A percentile compares a stretch with the other conserved stretches of the same genome.
Conservation (phyloP, 2,888 invertebrate genomes). For the Cosmorhoe ocellata region DNA sequence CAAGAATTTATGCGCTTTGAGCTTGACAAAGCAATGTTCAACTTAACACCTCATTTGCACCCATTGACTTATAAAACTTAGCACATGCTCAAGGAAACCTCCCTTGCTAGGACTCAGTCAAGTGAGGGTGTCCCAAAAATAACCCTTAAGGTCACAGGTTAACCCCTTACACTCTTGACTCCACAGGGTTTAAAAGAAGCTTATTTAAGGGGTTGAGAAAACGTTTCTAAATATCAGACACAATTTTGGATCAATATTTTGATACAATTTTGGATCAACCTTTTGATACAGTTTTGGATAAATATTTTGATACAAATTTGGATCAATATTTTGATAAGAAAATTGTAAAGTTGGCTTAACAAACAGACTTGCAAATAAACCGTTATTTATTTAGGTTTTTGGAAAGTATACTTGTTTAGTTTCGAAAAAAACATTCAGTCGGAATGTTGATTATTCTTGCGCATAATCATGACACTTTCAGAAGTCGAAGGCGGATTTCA, state of each 20-base stretch:
- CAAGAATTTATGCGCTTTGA: background rate
- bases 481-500: constrained; percentile 1
- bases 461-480: constrained; percentile 8
- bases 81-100: constrained; percentile 23
- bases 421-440: background rate
- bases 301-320: background rate
- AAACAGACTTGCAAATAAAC: background rate
- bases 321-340: background rate
- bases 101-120: constrained; percentile 21
- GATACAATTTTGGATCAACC: too few species aligned
- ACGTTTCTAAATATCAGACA: constrained; percentile 6
- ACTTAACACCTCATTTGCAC: constrained; percentile 18
- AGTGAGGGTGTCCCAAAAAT: constrained; percentile 30
- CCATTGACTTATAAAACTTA: constrained; percentile 22
- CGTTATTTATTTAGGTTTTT: background rate
- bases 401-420: background rate
- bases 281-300: too few species aligned
- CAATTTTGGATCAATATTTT: background rate
- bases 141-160: constrained; percentile 33
- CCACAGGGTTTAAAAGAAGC: constrained; percentile 26
- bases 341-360: too few species aligned
- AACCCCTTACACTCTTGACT: constrained; percentile 33
- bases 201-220: constrained; percentile 23
- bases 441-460: constrained; percentile 1
- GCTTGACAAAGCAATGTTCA: constrained; percentile 6